Base-by-base conservation (phyloP, 2,888 invertebrate genomes). In the Coenonympha arcania region DNA sequence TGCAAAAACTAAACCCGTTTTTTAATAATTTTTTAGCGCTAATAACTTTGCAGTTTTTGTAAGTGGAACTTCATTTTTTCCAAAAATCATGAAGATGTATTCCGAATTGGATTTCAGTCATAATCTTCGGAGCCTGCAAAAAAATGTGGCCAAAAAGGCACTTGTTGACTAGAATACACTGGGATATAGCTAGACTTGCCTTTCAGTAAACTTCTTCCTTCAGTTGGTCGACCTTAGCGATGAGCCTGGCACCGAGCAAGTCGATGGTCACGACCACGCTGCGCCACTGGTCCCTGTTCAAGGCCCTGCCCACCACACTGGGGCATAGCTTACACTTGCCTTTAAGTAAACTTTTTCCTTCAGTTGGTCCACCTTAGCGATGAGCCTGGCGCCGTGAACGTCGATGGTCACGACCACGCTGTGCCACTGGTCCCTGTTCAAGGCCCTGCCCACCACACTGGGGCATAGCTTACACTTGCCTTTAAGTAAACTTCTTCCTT, bases 211-310 rank as follows among this genome's bases (percentile, higher is more conserved):
- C 93, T 80, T 95, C 94, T 71, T 92, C 92, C 63, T 91, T 91
- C 54, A 91, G 87, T 59, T 92, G 92, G 71, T 96, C 95, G 11
- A 96, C 95, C 69, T 91, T 90, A 41, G 95, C 95, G 66, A 93
- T 92, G 54, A 96, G 88, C 68, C 93, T 89, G 16, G 94, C 94
- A 19, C 93, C 92, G 64, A 93, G 93, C 2, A 95, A 95, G 73
- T 95, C 95, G 56, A 96, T 95, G 52, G 93, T 90, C 63, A 92
- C 95, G 48, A 92, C 91, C 11, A 95, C 95, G 63, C 91, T 92
- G 73, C 96, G 96, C 95, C 95, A 96, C 66, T 94, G 91, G 69
- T 96, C 95, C 61, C 94, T 89, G 76, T 96, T 96, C 48, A 96
- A 79, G 2, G 95, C 95, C 78, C 95, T 90, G 28, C 95, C 95